Base-by-base conservation (phyloP, 2,888 invertebrate genomes). In the Pristionchus arcanus region DNA sequence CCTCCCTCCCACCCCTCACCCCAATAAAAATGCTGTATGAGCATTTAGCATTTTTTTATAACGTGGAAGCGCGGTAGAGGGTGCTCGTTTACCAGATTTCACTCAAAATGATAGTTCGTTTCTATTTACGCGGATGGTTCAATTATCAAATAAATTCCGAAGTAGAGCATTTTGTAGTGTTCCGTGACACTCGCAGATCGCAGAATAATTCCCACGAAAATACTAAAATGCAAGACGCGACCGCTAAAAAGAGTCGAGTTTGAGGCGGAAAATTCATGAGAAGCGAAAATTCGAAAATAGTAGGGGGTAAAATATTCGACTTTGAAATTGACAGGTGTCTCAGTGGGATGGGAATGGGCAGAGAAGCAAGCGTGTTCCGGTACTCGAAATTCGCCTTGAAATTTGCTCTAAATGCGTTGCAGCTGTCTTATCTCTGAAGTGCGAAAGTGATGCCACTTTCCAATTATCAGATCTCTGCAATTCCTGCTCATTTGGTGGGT, bases 221-320 rank as follows among this genome's bases (percentile, higher is more conserved):
- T 13, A 13, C 66, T 28, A 66, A 66, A 66, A 66, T 28, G 66
- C 66, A 28, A 19, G 19, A 28, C 66, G 66, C 66, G 28, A 9
- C 28, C 28, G 25, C 25, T 59, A 59, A 66, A 66, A 34, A 71
- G 71, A 71, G 71, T 71, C 71, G 71, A 71, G 71, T 71, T 71
- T 71, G 71, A 71, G 71, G 71, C 71, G 16, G 34, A 34, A 71
- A 66, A 66, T 28, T 28, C 34, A 71, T 34, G 34, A 34, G 31
- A 71, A 31, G 19, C 4, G 19, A 13, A 71, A 71, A 71, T 34
- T 66, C 66, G 28, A 66, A 66, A 28, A 25, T 66, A 19, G 25
- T 25, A 0, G 11, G 15, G 28, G 28, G 66, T 28, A 28, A 25
- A 28, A 66, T 71, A 9, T 31, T 31, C 19, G 71, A 71, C 2